Percentiles rank a stretch among this genome's conserved stretches.
These are phyloP conservation scores for Sander vitreus DNA, from an alignment of 2,113 vertebrate genomes.

Conservation along the genomic window DNA sequence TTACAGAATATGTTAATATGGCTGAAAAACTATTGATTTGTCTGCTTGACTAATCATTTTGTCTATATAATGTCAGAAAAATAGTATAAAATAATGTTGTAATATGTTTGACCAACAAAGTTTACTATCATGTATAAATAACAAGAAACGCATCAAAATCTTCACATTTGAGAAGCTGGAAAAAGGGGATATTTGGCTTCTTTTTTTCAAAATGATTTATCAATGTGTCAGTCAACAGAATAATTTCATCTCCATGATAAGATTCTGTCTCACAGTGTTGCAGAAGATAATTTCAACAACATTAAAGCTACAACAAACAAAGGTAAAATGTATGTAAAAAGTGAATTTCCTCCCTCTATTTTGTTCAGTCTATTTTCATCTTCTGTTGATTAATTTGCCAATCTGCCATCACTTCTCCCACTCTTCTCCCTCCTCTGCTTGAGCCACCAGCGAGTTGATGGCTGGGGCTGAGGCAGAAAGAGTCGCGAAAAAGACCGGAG, in stretches of 20 bases:
- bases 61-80: too few species aligned
- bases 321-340: not conserved
- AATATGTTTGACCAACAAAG: too few species aligned
- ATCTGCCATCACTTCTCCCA: not conserved
- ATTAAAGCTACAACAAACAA: not conserved
- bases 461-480: slow-evolving; percentile 30
- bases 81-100: too few species aligned
- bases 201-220: not conserved
- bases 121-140: too few species aligned
- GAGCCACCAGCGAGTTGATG: not conserved
- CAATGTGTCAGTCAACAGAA: not conserved
- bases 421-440: slow-evolving; percentile 7
- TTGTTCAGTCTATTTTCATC: not conserved
- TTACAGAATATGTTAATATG: not conserved
- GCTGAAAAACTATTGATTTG: too few species aligned
- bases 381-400: not conserved
- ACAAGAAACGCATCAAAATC: not conserved
- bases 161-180: not conserved
- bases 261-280: not conserved
- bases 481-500: not conserved
- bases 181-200: not conserved
- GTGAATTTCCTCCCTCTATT: not conserved
- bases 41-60: too few species aligned
- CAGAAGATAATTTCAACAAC: not conserved
- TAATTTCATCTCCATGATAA: not conserved